These are phyloP conservation scores for Macheiramphus alcinus DNA, from an alignment of 2,113 vertebrate species.

Conservation along the genomic window DNA sequence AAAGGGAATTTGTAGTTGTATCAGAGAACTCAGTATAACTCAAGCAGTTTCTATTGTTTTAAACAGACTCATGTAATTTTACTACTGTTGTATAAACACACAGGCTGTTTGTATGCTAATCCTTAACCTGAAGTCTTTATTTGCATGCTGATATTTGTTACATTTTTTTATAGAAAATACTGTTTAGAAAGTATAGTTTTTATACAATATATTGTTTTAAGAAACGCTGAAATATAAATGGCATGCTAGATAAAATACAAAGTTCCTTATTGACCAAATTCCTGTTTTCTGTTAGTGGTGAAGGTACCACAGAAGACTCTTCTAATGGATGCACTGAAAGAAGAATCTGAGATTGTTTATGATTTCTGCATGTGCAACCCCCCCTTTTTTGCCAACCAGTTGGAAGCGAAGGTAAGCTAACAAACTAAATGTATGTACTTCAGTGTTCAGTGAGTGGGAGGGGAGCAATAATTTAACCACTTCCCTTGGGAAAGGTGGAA, in stretches of 20 bases:
- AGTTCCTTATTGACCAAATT: neutral
- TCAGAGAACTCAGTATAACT: neutral
- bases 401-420: conserved; percentile 89
- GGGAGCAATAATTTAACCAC: neutral
- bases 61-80: neutral
- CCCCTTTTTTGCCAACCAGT: conserved; percentile 95
- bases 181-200: neutral
- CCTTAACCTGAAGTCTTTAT: neutral
- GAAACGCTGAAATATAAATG: neutral
- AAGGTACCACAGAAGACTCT: conserved; percentile 98
- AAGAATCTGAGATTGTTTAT: conserved; percentile 92
- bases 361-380: conserved; percentile 99
- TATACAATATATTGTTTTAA: neutral
- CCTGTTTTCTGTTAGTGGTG: conserved; percentile 79
- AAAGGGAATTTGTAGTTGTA: neutral
- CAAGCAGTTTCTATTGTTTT: neutral
- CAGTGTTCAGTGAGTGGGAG: neutral
- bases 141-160: neutral
- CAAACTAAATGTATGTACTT: neutral
- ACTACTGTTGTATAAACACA: neutral
- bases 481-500: neutral
- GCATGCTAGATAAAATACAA: neutral
- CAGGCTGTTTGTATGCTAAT: neutral
- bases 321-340: conserved; percentile 95
- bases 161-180: neutral